phyloP scores from a whole-genome alignment of 64 coral and sea anemone genomes.

The Pocillopora verrucosa region DNA sequence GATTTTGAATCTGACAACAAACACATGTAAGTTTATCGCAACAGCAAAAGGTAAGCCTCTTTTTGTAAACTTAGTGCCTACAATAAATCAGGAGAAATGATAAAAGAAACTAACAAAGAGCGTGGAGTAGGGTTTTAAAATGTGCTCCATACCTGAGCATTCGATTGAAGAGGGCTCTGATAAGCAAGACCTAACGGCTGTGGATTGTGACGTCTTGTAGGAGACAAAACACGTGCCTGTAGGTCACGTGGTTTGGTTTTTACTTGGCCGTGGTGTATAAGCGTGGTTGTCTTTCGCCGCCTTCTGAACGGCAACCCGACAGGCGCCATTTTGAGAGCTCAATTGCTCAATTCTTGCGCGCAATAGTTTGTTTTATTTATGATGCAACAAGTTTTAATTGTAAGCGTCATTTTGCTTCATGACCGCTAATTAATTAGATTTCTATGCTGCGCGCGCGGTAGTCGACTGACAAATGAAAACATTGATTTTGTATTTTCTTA shows the following conservation, averaged over 20 bases:
- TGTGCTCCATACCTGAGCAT: conserved; percentile 25
- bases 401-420: not conserved
- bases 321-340: conserved; percentile 2
- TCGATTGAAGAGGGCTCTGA: conserved; percentile 33
- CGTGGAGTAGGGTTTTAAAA: not conserved
- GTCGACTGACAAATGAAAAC: too few species aligned
- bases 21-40: too few species aligned
- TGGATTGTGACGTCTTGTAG: conserved; percentile 57
- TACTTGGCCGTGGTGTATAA: conserved; percentile 55
- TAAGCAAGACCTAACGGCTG: conserved; percentile 56
- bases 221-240: conserved; percentile 47
- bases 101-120: too few species aligned
- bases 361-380: not conserved
- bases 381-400: not conserved
- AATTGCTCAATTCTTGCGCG: not conserved
- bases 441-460: not conserved
- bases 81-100: too few species aligned
- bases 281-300: conserved; percentile 42
- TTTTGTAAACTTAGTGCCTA: too few species aligned
- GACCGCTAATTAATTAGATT: not conserved
- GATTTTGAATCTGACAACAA: too few species aligned
- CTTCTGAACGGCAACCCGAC: not conserved
- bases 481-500: not conserved
- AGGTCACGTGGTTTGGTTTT: conserved; percentile 53
- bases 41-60: too few species aligned